Conservation (phyloP, 2,888 invertebrate species). For the Phengaris arion region DNA sequence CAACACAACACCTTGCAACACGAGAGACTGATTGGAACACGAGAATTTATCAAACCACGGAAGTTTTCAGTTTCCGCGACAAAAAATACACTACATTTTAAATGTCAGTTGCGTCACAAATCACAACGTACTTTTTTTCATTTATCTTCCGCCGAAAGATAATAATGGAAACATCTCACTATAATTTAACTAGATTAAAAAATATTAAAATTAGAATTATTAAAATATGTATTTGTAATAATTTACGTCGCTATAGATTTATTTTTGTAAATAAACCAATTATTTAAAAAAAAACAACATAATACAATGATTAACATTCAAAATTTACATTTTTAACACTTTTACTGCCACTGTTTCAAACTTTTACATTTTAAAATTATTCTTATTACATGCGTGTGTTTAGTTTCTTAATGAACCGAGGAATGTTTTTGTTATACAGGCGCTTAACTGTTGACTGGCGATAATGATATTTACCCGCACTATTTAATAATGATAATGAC, state of each 20-base stretch:
- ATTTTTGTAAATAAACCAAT: too few species aligned
- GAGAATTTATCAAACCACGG: slow-evolving; percentile 11
- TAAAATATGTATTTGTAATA: too few species aligned
- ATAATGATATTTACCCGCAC: slow-evolving; percentile 30
- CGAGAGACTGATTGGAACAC: slow-evolving; percentile 16
- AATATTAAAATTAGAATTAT: too few species aligned
- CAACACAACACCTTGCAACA: background rate
- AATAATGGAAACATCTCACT: background rate
- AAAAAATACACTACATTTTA: slow-evolving; percentile 27
- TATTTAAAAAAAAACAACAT: too few species aligned
- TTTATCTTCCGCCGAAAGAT: background rate
- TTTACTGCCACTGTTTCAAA: background rate
- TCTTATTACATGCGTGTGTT: background rate
- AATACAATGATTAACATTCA: too few species aligned
- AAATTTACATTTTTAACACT: slow-evolving; percentile 14
- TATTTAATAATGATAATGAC: slow-evolving; percentile 30
- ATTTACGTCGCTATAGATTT: too few species aligned
- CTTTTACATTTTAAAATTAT: slow-evolving; percentile 12
- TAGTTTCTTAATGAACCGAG: background rate
- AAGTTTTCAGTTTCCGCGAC: slow-evolving; percentile 6
- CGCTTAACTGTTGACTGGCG: slow-evolving; percentile 4
- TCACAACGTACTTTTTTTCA: background rate
- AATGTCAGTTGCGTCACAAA: slow-evolving; percentile 18
- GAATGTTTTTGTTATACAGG: slow-evolving; percentile 6
- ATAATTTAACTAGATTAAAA: too few species aligned